These are phyloP conservation scores for Argyrosomus regius DNA, from an alignment of 2,797 vertebrate genomes.

Conservation along the genomic window DNA sequence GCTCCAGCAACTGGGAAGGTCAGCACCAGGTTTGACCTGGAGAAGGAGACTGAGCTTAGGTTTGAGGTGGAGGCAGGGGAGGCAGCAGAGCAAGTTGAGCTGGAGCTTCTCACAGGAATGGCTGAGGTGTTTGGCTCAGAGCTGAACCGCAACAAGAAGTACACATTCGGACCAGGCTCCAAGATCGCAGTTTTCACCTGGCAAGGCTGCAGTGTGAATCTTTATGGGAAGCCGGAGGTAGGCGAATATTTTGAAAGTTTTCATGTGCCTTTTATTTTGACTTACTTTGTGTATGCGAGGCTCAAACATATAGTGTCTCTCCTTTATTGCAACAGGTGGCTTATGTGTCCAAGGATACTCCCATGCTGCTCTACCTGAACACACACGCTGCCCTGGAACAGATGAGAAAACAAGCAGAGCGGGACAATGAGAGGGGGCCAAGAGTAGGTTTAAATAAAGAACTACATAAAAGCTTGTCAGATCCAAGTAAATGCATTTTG, in stretches of 20 bases:
- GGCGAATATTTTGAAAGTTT: background rate
- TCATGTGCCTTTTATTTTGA: background rate
- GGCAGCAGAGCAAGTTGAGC: conserved; percentile 86
- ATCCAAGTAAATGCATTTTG: background rate
- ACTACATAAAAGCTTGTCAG: background rate
- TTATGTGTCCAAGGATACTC: conserved; percentile 91
- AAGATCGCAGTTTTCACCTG: conserved; percentile 98
- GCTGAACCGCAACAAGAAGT: conserved; percentile 97
- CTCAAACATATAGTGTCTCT: conserved; percentile 24
- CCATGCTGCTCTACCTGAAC: conserved; percentile 98
- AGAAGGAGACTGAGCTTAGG: conserved; percentile 96
- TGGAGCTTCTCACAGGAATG: conserved; percentile 94
- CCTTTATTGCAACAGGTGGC: conserved; percentile 77
- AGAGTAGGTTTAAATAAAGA: conserved; percentile 81
- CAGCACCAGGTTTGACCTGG: conserved; percentile 90
- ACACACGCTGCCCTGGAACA: conserved; percentile 97
- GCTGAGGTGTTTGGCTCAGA: conserved; percentile 97
- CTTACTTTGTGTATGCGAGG: background rate
- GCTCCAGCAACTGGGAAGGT: conserved; percentile 71
- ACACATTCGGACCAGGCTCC: conserved; percentile 93
- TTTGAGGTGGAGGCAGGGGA: conserved; percentile 95
- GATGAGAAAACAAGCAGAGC: conserved; percentile 96
- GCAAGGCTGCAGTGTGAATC: conserved; percentile 95
- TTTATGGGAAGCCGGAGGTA: conserved; percentile 94
- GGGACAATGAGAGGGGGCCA: conserved; percentile 95